A percentile compares a stretch with the other conserved stretches of the same genome.
These are phyloP conservation scores for Heteropelma amictum DNA, from an alignment of 2,888 invertebrate genomes.

Conservation along the genomic window DNA sequence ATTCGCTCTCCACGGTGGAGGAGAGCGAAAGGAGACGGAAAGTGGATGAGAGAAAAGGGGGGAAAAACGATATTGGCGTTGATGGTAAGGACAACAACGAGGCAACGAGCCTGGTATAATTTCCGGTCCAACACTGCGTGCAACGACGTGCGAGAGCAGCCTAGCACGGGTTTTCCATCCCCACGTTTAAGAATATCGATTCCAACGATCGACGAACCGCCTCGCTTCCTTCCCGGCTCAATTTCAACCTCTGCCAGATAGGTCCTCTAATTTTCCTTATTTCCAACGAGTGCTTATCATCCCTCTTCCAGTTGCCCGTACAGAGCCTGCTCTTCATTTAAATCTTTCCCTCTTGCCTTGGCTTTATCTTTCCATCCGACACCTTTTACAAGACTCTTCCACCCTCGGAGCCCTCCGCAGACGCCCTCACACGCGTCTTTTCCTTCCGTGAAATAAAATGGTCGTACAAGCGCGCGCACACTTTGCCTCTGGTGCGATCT, in stretches of 20 bases:
- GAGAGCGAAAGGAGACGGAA: neutral
- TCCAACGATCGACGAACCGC: slow-evolving; percentile 45
- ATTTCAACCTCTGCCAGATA: neutral
- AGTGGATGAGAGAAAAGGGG: neutral
- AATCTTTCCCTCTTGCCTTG: neutral
- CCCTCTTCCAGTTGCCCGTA: neutral
- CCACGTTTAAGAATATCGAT: slow-evolving; percentile 49
- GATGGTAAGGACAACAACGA: slow-evolving; percentile 44
- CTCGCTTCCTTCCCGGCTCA: neutral
- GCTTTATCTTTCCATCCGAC: slow-evolving; percentile 23
- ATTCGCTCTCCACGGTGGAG: slow-evolving; percentile 1
- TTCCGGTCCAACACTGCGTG: slow-evolving; percentile 56
- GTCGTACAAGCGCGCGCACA: neutral
- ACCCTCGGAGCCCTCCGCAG: neutral
- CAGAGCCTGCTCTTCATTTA: neutral
- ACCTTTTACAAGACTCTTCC: slow-evolving; percentile 10
- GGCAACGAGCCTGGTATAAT: slow-evolving; percentile 56
- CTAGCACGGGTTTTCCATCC: neutral
- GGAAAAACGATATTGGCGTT: slow-evolving; percentile 23
- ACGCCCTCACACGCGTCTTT: slow-evolving; percentile 1
- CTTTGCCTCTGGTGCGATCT: slow-evolving; percentile 26
- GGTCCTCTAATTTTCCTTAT: slow-evolving; percentile 6
- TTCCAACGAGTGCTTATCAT: neutral
- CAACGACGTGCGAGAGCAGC: slow-evolving; percentile 55
- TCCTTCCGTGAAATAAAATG: slow-evolving; percentile 15